Percentiles rank a stretch among this genome's conserved stretches.
Conservation (phyloP, 2,888 invertebrate species). For the Erebia aethiops region DNA sequence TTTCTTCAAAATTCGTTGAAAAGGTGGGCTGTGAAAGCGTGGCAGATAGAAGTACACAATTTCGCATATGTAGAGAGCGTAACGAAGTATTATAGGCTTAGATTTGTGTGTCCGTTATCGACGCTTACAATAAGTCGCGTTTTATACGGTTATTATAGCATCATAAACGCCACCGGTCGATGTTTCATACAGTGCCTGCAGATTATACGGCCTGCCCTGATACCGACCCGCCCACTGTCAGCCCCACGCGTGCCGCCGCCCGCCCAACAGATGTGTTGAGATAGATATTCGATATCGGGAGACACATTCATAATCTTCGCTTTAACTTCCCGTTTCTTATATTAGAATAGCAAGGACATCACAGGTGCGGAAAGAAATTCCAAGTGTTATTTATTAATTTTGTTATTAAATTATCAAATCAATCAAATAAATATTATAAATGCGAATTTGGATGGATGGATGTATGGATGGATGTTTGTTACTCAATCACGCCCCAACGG, state of each 20-base stretch:
- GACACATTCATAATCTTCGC: conserved; percentile 81
- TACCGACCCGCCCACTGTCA: conserved; percentile 69
- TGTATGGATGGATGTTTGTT: too few relatives aligned
- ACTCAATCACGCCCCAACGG: too few relatives aligned
- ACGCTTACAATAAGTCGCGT: conserved; percentile 82
- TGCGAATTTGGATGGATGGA: too few relatives aligned
- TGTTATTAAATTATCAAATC: too few relatives aligned
- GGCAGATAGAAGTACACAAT: too few relatives aligned
- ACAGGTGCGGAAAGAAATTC: conserved; percentile 60
- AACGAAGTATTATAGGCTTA: conserved; percentile 51
- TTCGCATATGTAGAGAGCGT: neutral
- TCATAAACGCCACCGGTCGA: conserved; percentile 82
- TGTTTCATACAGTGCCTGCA: conserved; percentile 81
- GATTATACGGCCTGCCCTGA: conserved; percentile 76
- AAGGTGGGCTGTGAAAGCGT: too few relatives aligned
- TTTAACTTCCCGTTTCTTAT: conserved; percentile 75
- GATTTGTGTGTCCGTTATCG: conserved; percentile 77
- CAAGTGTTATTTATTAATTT: conserved; percentile 24
- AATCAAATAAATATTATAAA: too few relatives aligned
- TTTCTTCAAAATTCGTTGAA: too few relatives aligned
- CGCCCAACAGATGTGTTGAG: conserved; percentile 80
- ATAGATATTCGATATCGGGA: conserved; percentile 80
- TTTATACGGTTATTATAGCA: conserved; percentile 83
- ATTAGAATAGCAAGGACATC: conserved; percentile 69
- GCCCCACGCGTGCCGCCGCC: conserved; percentile 75